phyloP scores from a whole-genome alignment of 2,113 vertebrate species.

The Morone chrysops region DNA sequence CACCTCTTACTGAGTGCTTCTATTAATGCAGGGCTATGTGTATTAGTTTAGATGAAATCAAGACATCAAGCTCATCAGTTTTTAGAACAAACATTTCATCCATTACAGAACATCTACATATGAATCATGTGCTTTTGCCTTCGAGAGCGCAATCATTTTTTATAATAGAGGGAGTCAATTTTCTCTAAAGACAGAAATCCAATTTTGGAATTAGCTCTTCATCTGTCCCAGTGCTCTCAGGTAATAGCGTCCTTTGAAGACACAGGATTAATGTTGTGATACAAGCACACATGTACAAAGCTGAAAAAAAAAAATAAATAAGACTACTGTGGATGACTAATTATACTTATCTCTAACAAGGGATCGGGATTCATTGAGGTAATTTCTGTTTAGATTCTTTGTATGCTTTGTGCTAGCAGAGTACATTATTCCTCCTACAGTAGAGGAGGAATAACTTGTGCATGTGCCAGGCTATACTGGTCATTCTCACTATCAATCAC shows the following conservation, averaged over 20 bases:
- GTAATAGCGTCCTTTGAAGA: slow-evolving; percentile 57
- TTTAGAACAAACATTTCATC: slow-evolving; percentile 15
- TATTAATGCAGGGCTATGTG: slow-evolving; percentile 21
- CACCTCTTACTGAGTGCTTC: slow-evolving; percentile 27
- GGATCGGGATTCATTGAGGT: slow-evolving; percentile 53
- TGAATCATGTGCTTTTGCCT: slow-evolving; percentile 14
- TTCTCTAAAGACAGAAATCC: slow-evolving; percentile 24
- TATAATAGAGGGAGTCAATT: neutral
- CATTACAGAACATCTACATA: neutral
- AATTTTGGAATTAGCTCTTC: slow-evolving; percentile 57
- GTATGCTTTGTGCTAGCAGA: slow-evolving; percentile 44
- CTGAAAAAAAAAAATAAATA: slow-evolving; percentile 41
- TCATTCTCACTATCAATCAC: slow-evolving; percentile 18
- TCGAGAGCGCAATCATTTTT: slow-evolving; percentile 26
- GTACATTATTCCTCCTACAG: slow-evolving; percentile 36
- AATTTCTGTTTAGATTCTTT: slow-evolving; percentile 46
- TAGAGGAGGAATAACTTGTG: slow-evolving; percentile 22
- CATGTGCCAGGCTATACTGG: neutral
- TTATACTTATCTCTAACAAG: slow-evolving; percentile 58
- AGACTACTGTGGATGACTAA: slow-evolving; percentile 53
- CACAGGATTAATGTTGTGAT: slow-evolving; percentile 45
- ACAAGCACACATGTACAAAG: slow-evolving; percentile 29
- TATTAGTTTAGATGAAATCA: slow-evolving; percentile 22
- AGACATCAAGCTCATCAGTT: slow-evolving; percentile 17
- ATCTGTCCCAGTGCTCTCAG: slow-evolving; percentile 45